These are phyloP conservation scores for Marmota monax DNA, from an alignment of 2,113 vertebrate genomes.

Conservation along the genomic window DNA sequence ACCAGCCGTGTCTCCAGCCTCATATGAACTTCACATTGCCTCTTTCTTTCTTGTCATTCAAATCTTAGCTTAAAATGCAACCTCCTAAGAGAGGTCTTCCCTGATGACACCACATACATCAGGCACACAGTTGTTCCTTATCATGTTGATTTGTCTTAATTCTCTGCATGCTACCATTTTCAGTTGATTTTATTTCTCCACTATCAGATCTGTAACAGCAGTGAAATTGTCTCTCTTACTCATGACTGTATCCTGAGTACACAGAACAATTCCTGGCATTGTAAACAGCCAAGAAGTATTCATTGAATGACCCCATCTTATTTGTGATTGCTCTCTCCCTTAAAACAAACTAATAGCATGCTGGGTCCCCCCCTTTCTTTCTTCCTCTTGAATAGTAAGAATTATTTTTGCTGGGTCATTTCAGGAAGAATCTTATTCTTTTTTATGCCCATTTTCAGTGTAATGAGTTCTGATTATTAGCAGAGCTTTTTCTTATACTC, in stretches of 20 bases:
- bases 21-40: neutral
- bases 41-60: neutral
- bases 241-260: neutral
- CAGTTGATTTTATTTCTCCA: neutral
- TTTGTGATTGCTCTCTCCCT: neutral
- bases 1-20: neutral
- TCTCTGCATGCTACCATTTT: neutral
- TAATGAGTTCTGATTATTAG: neutral
- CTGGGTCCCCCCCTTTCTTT: too few relatives aligned
- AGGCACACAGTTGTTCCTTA: neutral
- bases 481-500: neutral
- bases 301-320: neutral
- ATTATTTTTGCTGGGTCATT: neutral
- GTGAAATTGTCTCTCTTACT: neutral
- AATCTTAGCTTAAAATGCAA: neutral
- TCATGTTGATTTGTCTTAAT: neutral
- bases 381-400: neutral
- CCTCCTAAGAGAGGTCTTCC: neutral
- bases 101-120: neutral
- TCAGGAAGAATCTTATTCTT: neutral
- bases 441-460: neutral
- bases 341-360: neutral
- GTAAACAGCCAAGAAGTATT: conserved; percentile 1
- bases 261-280: neutral
- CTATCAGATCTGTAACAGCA: neutral